Evolutionary conservation across 2,888 invertebrate species (phyloP), one percentile per base, ranked within the genome.

Genomic region (Rhamnusium bicolor): DNA sequence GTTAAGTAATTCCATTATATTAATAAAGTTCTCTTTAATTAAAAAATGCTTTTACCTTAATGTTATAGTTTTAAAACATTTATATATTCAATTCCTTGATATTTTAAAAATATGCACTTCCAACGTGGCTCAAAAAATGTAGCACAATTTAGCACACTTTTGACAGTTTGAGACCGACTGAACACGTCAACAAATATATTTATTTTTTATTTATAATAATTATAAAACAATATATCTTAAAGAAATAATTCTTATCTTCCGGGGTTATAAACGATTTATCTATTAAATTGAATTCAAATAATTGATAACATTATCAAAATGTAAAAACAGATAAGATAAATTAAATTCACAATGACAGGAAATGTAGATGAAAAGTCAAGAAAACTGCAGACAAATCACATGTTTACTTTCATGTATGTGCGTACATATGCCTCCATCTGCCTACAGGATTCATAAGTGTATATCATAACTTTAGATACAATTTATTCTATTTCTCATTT

Each of bases 111-210:
- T 58, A 27, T 27, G 19, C 21, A 72, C 75, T 73, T 76, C 76
- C 76, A 76, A 76, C 76, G 76, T 76, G 76, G 76, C 76, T 71
- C 32, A 27, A 47, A 47, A 27, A 29, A 69, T 66, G 53, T 51
- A 32, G 51, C 60, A 56, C n/a, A 29, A 69, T 66, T 61, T 51
- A 32, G 51, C 60, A 56, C n/a, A 54, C 14, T 24, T 68, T 53
- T 73, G 60, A 56, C 61, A 69, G 27, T 18, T 69, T n/a, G 27
- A 63, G 12, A 49, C 65, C 62, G 58, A 70, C 70, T 62, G 68
- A 67, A 71, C 74, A 74, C 73, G 73, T 73, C 73, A 71, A 71
- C 68, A 68, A 51, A 63, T 27, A 16, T 7, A 18, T 49, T 53
- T 32, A 40, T 66, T 32, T 40, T 4, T 40, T 0, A 40, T 12